phyloP scores from a whole-genome alignment of 2,888 invertebrate species.

The Anticlea derivata region DNA sequence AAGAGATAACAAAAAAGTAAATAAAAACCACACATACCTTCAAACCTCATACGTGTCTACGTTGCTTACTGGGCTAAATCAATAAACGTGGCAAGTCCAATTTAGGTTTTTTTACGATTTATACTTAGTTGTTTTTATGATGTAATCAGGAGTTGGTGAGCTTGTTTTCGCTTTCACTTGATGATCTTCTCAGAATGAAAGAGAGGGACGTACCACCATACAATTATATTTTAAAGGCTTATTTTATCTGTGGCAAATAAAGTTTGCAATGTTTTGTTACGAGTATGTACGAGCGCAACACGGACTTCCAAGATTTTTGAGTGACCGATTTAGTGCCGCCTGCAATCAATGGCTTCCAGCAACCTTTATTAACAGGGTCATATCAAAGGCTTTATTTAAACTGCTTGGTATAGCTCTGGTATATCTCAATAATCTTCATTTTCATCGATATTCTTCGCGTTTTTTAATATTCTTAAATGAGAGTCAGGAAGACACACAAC shows the following conservation, averaged over 20 bases:
- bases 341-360: too few relatives aligned
- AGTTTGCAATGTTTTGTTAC: background rate
- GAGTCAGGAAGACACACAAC: background rate
- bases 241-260: too few relatives aligned
- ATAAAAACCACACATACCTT: background rate
- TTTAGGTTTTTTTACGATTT: slow-evolving; percentile 7
- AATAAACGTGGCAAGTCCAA: background rate
- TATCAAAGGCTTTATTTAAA: too few relatives aligned
- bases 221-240: background rate
- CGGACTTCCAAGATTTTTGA: too few relatives aligned
- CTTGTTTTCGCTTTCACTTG: background rate
- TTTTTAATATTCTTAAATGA: background rate
- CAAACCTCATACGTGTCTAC: background rate
- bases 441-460: too few relatives aligned
- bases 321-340: too few relatives aligned
- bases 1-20: slow-evolving; percentile 11
- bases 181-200: background rate
- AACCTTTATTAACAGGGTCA: too few relatives aligned
- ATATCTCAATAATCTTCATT: too few relatives aligned
- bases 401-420: too few relatives aligned
- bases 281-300: too few relatives aligned
- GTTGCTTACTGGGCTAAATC: background rate
- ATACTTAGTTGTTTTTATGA: slow-evolving; percentile 10
- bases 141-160: slow-evolving; percentile 7
- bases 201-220: background rate